A percentile compares a stretch with the other conserved stretches of the same genome.
Evolutionary conservation across 2,888 invertebrate genomes (phyloP).

Genomic region (Leucophenga maculata): DNA sequence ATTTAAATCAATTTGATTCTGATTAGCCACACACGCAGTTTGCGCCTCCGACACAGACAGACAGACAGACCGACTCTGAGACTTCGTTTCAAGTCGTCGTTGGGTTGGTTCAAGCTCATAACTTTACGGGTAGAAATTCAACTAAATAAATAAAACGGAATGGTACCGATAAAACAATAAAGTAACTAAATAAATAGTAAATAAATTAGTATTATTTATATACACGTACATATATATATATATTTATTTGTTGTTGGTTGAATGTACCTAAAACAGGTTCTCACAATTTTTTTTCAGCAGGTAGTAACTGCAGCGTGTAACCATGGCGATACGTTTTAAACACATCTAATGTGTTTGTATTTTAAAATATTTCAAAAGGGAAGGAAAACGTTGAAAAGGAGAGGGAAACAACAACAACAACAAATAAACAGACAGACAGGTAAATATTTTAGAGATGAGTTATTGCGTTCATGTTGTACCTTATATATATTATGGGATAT

Average conservation of each 20-base stretch:
- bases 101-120: too few relatives aligned
- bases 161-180: not conserved
- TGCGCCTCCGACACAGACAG: conserved; percentile 15
- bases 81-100: too few relatives aligned
- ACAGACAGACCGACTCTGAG: not conserved
- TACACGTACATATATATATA: too few relatives aligned
- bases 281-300: not conserved
- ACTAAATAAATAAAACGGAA: too few relatives aligned
- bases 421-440: conserved; percentile 6
- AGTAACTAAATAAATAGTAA: conserved; percentile 51
- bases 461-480: too few relatives aligned
- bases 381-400: not conserved
- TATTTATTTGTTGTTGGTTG: too few relatives aligned
- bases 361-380: not conserved
- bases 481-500: too few relatives aligned
- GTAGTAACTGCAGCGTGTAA: too few relatives aligned
- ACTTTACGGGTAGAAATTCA: too few relatives aligned
- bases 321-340: too few relatives aligned
- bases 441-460: not conserved
- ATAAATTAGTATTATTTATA: conserved; percentile 62
- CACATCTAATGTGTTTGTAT: not conserved
- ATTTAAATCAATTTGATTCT: conserved; percentile 67
- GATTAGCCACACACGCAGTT: conserved; percentile 67
- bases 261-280: conserved; percentile 50
- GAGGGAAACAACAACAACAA: not conserved